phyloP scores from a whole-genome alignment of 2,888 invertebrate species.

The Xylota segnis region DNA sequence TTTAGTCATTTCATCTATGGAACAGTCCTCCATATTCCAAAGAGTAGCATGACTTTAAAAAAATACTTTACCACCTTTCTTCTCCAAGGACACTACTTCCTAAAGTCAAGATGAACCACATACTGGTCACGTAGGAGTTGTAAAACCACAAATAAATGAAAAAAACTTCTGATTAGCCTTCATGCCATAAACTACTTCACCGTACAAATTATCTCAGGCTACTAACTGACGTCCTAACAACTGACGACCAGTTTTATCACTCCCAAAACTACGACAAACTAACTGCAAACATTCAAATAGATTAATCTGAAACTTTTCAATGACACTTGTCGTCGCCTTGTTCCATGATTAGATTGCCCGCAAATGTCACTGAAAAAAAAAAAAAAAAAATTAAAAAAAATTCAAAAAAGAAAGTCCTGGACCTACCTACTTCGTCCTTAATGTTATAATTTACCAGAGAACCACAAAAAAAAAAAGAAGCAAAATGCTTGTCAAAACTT shows the following conservation, averaged over 20 bases:
- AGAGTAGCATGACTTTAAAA: not conserved
- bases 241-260: conserved; percentile 30
- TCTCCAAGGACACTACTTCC: not conserved
- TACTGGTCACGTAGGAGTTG: not conserved
- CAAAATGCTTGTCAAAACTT: conserved; percentile 70
- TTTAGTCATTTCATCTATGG: not conserved
- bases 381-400: no score
- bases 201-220: conserved; percentile 9
- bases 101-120: not conserved
- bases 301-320: conserved; percentile 64
- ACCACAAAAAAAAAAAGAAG: conserved; percentile 25
- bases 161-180: not conserved
- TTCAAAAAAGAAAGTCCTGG: not conserved
- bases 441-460: conserved; percentile 65
- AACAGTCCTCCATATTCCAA: no score
- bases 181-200: not conserved
- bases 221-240: conserved; percentile 11
- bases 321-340: conserved; percentile 53
- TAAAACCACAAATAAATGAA: not conserved
- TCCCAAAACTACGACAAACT: conserved; percentile 32
- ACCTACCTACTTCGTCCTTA: conserved; percentile 38
- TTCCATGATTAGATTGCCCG: conserved; percentile 50
- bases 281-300: conserved; percentile 46
- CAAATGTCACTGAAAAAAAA: conserved; percentile 50
- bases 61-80: not conserved